Evolutionary conservation across 2,113 vertebrate genomes (phyloP), one percentile per base, ranked within the genome.

Genomic region (Octodon degus): DNA sequence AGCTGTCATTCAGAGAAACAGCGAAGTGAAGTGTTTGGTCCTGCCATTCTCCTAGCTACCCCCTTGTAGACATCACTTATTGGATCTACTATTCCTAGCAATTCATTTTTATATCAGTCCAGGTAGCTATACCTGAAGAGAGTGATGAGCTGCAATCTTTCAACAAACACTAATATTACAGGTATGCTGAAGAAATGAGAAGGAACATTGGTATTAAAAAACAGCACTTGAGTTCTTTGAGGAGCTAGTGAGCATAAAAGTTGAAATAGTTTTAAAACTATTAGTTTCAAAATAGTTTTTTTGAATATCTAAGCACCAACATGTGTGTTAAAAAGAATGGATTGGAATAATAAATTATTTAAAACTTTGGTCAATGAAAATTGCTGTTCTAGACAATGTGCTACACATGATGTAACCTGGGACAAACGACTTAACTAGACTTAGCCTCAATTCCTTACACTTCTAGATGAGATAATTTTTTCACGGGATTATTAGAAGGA

Each of bases 321-420:
- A 76, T 27, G 11, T 90, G 30, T 24, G 32, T 27, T 76, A 87
- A 88, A 97, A 84, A 24, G 37, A 95, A 37, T 50, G 34, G 22
- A 86, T 81, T 63, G 83, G 58, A 90, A 83, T 55, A 90, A 90
- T 25, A 90, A 91, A 77, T 40, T 58, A 30, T 58, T 94, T 63
- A 76, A 94, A 94, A 60, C 63, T 24, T 17, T 85, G 12, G 32
- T 85, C 4, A 76, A 58, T 68, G 80, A 70, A 92, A 70, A 68
- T 4, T 85, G 1, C 63, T 91, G 58, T 43, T 76, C 27, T 77
- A 67, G 20, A 13, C 11, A 47, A 72, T 67, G 24, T 4, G n/a
- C 19, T 85, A 30, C 6, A 37, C 58, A 4, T 40, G 27, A 13
- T 76, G 14, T 65, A 47, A 81, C 14, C 30, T 43, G 90, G 55